phyloP scores from a whole-genome alignment of 2,797 vertebrate genomes.

The Artibeus jamaicensis region DNA sequence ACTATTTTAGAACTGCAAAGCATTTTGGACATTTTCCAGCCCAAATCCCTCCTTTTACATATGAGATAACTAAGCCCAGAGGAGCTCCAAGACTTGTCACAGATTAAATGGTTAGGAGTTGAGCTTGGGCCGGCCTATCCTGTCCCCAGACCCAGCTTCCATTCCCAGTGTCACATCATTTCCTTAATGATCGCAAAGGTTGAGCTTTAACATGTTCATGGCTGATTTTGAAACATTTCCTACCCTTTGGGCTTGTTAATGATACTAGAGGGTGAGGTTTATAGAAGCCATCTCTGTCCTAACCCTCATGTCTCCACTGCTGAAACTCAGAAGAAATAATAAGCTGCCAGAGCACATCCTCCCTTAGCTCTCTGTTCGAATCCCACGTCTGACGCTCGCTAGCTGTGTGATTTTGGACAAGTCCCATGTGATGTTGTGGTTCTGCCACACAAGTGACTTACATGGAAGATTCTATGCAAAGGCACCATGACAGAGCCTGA shows the following conservation, averaged over 20 bases:
- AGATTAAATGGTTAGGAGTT: neutral
- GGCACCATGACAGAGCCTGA: neutral
- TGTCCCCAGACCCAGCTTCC: neutral
- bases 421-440: no score
- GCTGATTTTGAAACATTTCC: neutral
- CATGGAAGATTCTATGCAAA: neutral
- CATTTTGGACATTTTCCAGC: neutral
- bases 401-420: neutral
- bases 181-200: neutral
- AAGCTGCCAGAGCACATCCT: neutral
- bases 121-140: neutral
- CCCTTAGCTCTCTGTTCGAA: neutral
- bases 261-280: neutral
- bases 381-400: neutral
- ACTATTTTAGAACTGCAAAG: neutral
- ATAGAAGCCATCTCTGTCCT: neutral
- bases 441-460: neutral
- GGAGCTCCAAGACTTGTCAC: neutral
- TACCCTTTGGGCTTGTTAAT: neutral
- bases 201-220: neutral
- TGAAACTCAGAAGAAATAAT: neutral
- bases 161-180: neutral
- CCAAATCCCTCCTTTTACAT: neutral
- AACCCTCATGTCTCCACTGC: neutral
- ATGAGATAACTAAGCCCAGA: neutral